Conservation (phyloP, 2,888 invertebrate genomes). For the Falcaria lacertinaria region DNA sequence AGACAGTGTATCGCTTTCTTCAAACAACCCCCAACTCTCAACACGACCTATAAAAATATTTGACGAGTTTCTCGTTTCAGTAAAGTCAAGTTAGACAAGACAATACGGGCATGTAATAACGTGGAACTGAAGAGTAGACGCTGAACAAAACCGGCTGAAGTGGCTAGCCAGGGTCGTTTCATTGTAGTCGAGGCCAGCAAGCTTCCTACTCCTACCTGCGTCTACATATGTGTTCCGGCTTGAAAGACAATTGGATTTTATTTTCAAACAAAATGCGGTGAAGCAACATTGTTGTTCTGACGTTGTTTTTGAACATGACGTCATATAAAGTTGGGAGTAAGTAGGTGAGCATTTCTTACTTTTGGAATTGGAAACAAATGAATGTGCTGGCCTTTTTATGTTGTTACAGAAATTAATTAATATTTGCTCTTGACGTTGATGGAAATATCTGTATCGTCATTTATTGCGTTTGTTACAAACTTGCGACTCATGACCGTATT, state of each 20-base stretch:
- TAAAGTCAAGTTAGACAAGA: constrained; percentile 46
- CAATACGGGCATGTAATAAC: constrained; percentile 58
- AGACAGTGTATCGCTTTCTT: constrained; percentile 1
- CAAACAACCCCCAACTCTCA: constrained; percentile 13
- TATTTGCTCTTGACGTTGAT: too few species aligned
- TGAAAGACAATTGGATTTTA: neutral
- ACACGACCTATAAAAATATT: constrained; percentile 21
- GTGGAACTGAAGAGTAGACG: constrained; percentile 58
- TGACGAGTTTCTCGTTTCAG: constrained; percentile 46
- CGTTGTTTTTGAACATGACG: too few species aligned
- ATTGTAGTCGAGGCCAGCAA: constrained; percentile 38
- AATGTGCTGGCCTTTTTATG: too few species aligned
- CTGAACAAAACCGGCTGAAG: constrained; percentile 68
- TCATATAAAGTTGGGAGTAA: too few species aligned
- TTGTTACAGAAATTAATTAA: too few species aligned
- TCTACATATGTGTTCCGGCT: neutral
- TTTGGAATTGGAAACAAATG: too few species aligned
- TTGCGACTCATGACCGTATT: too few species aligned
- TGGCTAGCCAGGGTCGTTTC: constrained; percentile 38
- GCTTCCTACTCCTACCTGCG: constrained; percentile 13
- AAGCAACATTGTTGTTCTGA: neutral
- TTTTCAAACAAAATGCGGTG: neutral
- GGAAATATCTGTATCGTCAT: too few species aligned
- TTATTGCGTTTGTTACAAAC: too few species aligned
- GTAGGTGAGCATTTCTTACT: too few species aligned